Evolutionary conservation across 2,113 vertebrate genomes (phyloP).

Genomic region (Podarcis muralis): DNA sequence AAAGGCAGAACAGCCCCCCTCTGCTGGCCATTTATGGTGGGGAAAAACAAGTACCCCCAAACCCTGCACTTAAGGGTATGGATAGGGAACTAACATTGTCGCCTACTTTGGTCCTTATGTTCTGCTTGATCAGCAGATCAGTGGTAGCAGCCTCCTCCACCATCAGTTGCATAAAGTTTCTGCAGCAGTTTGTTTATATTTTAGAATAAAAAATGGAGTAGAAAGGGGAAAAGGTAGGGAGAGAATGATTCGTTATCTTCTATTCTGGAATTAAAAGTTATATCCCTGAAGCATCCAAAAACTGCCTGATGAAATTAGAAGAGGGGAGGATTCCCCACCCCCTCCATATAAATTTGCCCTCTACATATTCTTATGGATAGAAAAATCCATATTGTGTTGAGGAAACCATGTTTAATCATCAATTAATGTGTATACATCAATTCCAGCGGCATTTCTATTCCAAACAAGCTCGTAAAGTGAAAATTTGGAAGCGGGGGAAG

Average conservation of each 20-base stretch:
- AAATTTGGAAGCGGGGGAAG: constrained; percentile 38
- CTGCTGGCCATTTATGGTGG: no score
- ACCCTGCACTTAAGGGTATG: no score
- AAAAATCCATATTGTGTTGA: constrained; percentile 52
- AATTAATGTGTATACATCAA: constrained; percentile 59
- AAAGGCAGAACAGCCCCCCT: no score
- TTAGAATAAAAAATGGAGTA: constrained; percentile 40
- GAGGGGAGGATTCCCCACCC: not conserved
- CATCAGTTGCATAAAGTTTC: constrained; percentile 46
- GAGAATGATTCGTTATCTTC: constrained; percentile 35
- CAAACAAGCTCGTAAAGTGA: constrained; percentile 21
- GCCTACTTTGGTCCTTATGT: not conserved
- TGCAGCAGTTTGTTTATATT: constrained; percentile 69
- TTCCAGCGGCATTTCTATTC: constrained; percentile 42
- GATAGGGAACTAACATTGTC: no score
- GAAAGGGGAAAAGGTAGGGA: not conserved
- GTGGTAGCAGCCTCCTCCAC: constrained; percentile 43
- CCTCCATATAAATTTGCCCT: constrained; percentile 45
- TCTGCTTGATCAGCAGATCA: constrained; percentile 53
- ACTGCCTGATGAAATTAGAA: constrained; percentile 20
- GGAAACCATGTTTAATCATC: constrained; percentile 63
- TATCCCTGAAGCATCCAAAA: not conserved
- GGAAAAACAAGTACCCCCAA: no score
- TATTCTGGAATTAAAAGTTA: constrained; percentile 38
- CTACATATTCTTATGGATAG: constrained; percentile 46